Base-by-base conservation (phyloP, 2,797 vertebrate genomes). In the Cottoperca gobio region DNA sequence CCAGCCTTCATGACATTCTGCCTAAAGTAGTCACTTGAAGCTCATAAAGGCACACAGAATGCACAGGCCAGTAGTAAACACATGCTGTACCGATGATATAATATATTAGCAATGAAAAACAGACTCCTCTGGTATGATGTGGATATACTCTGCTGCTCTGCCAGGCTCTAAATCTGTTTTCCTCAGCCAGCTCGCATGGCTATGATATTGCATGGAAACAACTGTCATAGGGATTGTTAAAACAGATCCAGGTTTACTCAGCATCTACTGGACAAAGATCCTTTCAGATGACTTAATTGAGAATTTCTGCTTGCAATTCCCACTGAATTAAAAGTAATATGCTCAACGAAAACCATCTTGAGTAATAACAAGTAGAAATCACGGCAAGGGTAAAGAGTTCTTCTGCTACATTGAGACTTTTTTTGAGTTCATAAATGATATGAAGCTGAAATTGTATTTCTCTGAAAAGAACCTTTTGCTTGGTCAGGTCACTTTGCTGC, bases 251-350 rank as follows among this genome's bases (percentile, higher is more conserved):
- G 69, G 40, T 42, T 85, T 55, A 67, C 54, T 86, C 73, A 65
- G 70, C 67, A 43, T 78, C 57, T 35, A 21, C 9, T 12, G 3
- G 84, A 87, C 83, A 85, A 84, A 82, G 19, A 70, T 75, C 62
- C 80, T 71, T 87, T 86, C 69, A 87, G 42, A 7, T 45, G 21
- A 49, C 35, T 31, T 24, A 49, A 66, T 7, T 43, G 52, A 57
- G 62, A 67, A 24, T 65, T 69, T 79, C 68, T 70, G 13, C 67
- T 48, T 23, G 21, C 40, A 54, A 42, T 76, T 31, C 40, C 40
- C 33, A 35, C 53, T 21, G 40, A 80, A 65, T 63, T 55, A 77
- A 52, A 67, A 65, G 49, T 23, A 26, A 76, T n/a, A 21, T 35
- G 48, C n/a, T 12, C 12, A 43, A 43, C 53, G 16, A 46, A 73